Evolutionary conservation across 2,888 invertebrate species (phyloP).

Genomic region (Scrobipalpa atriplicella): DNA sequence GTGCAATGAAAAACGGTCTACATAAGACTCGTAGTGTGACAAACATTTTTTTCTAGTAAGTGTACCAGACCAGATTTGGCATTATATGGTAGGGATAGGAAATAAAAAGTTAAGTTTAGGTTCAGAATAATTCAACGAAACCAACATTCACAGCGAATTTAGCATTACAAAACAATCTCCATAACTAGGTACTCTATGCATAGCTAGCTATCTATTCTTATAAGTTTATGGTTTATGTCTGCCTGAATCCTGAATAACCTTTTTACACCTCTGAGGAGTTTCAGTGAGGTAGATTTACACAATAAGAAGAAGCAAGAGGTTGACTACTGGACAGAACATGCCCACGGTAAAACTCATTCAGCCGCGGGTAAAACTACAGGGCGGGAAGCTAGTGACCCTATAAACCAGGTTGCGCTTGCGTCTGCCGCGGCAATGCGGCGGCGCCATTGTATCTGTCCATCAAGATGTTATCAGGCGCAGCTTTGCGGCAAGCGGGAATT

Average conservation of each 20-base stretch:
- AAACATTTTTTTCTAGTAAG: too few species aligned
- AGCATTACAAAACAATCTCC: not conserved
- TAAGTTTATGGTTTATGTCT: too few species aligned
- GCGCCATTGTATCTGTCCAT: slow-evolving; percentile 63
- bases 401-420: slow-evolving; percentile 18
- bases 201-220: too few species aligned
- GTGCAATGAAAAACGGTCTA: too few species aligned
- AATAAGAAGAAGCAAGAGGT: too few species aligned
- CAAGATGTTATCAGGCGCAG: slow-evolving; percentile 60
- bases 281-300: too few species aligned
- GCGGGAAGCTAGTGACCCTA: slow-evolving; percentile 11
- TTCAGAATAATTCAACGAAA: not conserved
- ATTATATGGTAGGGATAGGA: not conserved
- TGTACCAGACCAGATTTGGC: not conserved
- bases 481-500: slow-evolving; percentile 6
- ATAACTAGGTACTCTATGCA: not conserved
- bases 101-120: too few species aligned
- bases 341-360: not conserved
- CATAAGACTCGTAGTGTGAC: too few species aligned
- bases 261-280: too few species aligned
- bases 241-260: too few species aligned
- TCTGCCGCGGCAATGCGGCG: slow-evolving; percentile 31
- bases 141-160: not conserved
- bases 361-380: not conserved
- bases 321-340: too few species aligned